Evolutionary conservation across 2,888 invertebrate genomes (phyloP).

Genomic region (Aphodius sticticus): DNA sequence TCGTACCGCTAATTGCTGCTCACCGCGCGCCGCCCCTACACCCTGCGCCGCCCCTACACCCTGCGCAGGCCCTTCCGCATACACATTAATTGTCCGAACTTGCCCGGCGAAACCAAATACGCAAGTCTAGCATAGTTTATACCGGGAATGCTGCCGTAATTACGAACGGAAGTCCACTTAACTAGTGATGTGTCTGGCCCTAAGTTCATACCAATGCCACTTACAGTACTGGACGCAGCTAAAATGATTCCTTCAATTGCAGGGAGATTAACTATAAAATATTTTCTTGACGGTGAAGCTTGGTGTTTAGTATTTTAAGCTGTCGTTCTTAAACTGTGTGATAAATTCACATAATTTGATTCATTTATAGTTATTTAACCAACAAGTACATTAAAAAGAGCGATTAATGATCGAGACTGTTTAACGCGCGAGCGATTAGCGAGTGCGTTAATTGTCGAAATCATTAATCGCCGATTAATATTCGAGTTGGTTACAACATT

Average conservation of each 20-base stretch:
- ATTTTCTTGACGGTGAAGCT: too few relatives aligned
- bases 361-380: too few relatives aligned
- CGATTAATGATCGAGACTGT: too few relatives aligned
- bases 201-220: background rate
- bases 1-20: slow-evolving; percentile 41
- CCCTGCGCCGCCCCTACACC: slow-evolving; percentile 10
- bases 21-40: slow-evolving; percentile 26
- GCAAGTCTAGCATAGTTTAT: slow-evolving; percentile 17
- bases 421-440: too few relatives aligned
- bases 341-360: too few relatives aligned
- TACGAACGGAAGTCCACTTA: slow-evolving; percentile 7
- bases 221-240: background rate
- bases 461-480: too few relatives aligned
- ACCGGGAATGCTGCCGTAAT: slow-evolving; percentile 5
- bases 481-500: too few relatives aligned
- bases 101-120: slow-evolving; percentile 23
- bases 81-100: slow-evolving; percentile 39
- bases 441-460: too few relatives aligned
- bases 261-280: too few relatives aligned
- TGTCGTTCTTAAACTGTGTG: too few relatives aligned
- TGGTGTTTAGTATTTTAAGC: too few relatives aligned
- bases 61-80: slow-evolving; percentile 25
- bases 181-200: background rate
- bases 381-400: too few relatives aligned
- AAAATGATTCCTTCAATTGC: background rate